These are phyloP conservation scores for Sebastolobus altivelis DNA, from an alignment of 2,797 vertebrate genomes.

Conservation along the genomic window DNA sequence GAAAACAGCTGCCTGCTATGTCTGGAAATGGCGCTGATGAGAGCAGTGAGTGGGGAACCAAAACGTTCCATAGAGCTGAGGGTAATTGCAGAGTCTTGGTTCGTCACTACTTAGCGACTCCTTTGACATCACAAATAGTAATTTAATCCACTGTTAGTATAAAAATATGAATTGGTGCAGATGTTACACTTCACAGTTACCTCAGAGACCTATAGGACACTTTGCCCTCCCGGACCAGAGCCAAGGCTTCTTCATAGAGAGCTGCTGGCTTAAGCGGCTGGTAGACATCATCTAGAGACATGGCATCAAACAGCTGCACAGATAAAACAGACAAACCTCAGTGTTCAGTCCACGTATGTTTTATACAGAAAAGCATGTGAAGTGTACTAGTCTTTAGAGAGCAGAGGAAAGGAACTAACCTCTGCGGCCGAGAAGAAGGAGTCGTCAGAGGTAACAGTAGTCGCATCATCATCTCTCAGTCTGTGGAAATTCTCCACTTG, in stretches of 20 bases:
- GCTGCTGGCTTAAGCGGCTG: conserved; percentile 89
- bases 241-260: conserved; percentile 94
- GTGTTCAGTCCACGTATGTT: background rate
- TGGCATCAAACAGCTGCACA: conserved; percentile 91
- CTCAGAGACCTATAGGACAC: conserved; percentile 91
- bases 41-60: background rate
- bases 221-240: conserved; percentile 86
- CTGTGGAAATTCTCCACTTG: conserved; percentile 85
- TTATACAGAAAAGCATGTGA: background rate
- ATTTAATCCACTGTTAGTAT: background rate
- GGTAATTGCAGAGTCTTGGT: background rate
- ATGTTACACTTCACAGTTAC: conserved; percentile 73
- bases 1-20: no score
- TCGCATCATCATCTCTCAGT: conserved; percentile 87
- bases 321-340: conserved; percentile 27
- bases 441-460: conserved; percentile 92
- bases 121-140: background rate
- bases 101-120: background rate
- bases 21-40: background rate
- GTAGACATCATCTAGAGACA: conserved; percentile 84
- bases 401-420: conserved; percentile 77
- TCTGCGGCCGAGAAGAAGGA: conserved; percentile 98
- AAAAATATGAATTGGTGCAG: background rate
- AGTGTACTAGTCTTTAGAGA: background rate
- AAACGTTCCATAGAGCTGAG: background rate